Percentiles rank a stretch among this genome's conserved stretches.
Conservation (phyloP, 2,797 vertebrate genomes). For the Anabacerthia variegaticeps region DNA sequence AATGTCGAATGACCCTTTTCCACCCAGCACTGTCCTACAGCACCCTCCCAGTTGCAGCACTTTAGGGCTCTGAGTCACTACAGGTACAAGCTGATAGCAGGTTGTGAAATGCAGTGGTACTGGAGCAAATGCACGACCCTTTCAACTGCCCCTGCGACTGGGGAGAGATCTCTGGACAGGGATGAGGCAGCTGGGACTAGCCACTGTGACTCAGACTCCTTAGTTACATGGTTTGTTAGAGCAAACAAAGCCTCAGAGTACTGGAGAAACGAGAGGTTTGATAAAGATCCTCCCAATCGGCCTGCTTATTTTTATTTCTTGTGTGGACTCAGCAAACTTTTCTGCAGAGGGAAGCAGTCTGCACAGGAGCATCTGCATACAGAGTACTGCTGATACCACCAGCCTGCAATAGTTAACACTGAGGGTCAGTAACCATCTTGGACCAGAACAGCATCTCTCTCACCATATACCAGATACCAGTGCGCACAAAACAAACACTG, state of each 20-base stretch:
- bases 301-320: constrained; percentile 22
- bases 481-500: not conserved
- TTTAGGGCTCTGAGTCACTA: constrained; percentile 27
- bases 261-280: not conserved
- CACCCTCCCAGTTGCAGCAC: not conserved
- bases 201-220: not conserved
- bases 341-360: not conserved
- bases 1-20: not conserved
- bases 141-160: not conserved
- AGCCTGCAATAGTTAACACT: not conserved
- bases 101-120: constrained; percentile 11
- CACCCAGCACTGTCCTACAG: not conserved
- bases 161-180: not conserved
- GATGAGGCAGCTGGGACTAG: not conserved
- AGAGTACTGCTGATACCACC: not conserved
- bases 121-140: not conserved
- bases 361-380: not conserved
- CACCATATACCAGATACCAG: not conserved
- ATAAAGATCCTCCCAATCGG: not conserved
- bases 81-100: not conserved
- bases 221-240: not conserved
- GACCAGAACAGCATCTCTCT: not conserved
- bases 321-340: not conserved
- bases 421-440: not conserved
- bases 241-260: constrained; percentile 4